A percentile compares a stretch with the other conserved stretches of the same genome.
Evolutionary conservation across 2,113 vertebrate genomes (phyloP).

Genomic region (Brachionichthys hirsutus): DNA sequence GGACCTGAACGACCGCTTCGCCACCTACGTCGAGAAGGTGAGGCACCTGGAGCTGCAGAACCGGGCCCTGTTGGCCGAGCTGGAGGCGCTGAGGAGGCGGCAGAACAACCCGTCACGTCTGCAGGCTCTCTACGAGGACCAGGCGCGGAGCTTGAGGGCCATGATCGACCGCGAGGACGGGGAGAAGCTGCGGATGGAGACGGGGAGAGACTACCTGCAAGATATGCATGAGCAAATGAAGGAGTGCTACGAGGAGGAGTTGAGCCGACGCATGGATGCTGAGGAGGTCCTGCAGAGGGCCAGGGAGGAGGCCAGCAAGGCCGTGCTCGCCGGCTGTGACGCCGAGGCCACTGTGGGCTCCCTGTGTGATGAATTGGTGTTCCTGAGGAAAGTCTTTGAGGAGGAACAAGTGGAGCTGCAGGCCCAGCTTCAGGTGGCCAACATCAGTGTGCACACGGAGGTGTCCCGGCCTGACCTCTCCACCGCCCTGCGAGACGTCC

Average conservation of each 20-base stretch:
- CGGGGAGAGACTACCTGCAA: slow-evolving; percentile 70
- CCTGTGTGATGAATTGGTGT: slow-evolving; percentile 78
- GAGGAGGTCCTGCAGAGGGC: slow-evolving; percentile 72
- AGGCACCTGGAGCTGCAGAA: slow-evolving; percentile 81
- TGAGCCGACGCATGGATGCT: slow-evolving; percentile 51
- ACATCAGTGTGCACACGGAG: slow-evolving; percentile 71
- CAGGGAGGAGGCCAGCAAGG: slow-evolving; percentile 71
- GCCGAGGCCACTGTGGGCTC: slow-evolving; percentile 76
- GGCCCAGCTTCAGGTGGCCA: slow-evolving; percentile 73
- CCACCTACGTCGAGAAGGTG: slow-evolving; percentile 83
- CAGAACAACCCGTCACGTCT: slow-evolving; percentile 76
- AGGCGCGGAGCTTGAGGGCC: slow-evolving; percentile 73
- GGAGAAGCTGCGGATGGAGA: slow-evolving; percentile 76
- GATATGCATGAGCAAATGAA: slow-evolving; percentile 70
- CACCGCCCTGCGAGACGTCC: slow-evolving; percentile 78
- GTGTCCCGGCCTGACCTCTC: slow-evolving; percentile 78
- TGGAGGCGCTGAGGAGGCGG: slow-evolving; percentile 72
- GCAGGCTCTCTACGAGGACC: slow-evolving; percentile 76
- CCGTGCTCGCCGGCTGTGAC: slow-evolving; percentile 70
- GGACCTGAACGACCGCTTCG: slow-evolving; percentile 84
- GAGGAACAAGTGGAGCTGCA: slow-evolving; percentile 76
- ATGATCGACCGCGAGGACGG: slow-evolving; percentile 75
- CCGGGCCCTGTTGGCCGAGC: slow-evolving; percentile 73
- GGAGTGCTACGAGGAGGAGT: slow-evolving; percentile 75
- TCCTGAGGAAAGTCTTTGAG: slow-evolving; percentile 80